These are phyloP conservation scores for Cephus sareptanus DNA, from an alignment of 2,888 invertebrate species.

Conservation along the genomic window DNA sequence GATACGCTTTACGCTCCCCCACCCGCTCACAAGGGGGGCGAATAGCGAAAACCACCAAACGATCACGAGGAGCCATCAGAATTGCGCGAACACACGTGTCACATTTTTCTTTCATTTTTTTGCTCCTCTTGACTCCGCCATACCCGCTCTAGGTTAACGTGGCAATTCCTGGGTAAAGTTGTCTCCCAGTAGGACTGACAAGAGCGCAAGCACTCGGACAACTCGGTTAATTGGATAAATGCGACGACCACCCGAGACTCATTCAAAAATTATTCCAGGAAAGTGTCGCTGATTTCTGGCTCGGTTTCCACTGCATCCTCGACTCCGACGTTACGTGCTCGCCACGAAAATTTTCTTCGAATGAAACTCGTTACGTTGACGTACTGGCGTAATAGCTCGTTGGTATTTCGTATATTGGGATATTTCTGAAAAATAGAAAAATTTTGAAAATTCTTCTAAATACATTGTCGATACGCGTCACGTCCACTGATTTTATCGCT, in stretches of 20 bases:
- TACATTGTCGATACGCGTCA: not conserved
- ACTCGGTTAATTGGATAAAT: not conserved
- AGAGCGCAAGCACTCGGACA: not conserved
- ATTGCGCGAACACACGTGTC: slow-evolving; percentile 7
- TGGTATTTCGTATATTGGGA: not conserved
- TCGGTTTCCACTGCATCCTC: not conserved
- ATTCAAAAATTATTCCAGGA: not conserved
- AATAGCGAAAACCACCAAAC: not conserved
- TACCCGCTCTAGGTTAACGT: not conserved
- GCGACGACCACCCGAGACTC: not conserved
- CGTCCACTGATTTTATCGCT: not conserved
- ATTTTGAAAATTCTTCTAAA: not conserved
- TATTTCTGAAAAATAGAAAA: not conserved
- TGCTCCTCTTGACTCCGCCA: not conserved
- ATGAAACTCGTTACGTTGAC: not conserved
- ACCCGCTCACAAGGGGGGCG: slow-evolving; percentile 21
- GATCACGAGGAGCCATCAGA: not conserved
- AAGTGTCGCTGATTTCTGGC: not conserved
- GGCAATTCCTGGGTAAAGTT: not conserved
- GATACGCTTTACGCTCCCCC: slow-evolving; percentile 46
- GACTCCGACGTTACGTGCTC: not conserved
- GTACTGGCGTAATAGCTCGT: not conserved
- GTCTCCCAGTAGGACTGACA: not conserved
- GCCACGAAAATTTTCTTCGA: not conserved
- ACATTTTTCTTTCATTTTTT: slow-evolving; percentile 5